Evolutionary conservation across 2,888 invertebrate genomes (phyloP).

Genomic region (Aplocera efformata): DNA sequence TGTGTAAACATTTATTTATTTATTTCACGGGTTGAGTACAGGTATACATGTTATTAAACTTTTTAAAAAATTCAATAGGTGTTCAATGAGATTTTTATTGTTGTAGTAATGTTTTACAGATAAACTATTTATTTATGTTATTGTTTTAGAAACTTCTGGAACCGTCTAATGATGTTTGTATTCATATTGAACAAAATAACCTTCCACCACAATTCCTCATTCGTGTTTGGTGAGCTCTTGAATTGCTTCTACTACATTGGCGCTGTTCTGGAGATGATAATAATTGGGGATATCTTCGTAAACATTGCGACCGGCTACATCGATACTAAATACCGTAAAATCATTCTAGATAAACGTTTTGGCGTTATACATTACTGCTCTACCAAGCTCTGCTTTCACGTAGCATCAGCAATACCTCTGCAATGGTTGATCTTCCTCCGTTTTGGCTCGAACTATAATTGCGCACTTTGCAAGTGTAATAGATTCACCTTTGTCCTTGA

Average conservation of each 20-base stretch:
- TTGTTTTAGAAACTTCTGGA: constrained; percentile 41
- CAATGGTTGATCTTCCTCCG: constrained; percentile 34
- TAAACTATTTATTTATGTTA: not conserved
- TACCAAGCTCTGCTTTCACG: constrained; percentile 37
- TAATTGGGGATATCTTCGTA: constrained; percentile 33
- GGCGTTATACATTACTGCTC: constrained; percentile 33
- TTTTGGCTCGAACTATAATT: constrained; percentile 29
- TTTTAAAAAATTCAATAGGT: no score
- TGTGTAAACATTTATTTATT: no score
- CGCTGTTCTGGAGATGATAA: constrained; percentile 26
- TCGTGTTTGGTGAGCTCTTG: constrained; percentile 19
- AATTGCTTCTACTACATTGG: constrained; percentile 22
- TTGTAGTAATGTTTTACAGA: no score
- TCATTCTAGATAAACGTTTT: constrained; percentile 28
- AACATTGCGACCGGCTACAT: constrained; percentile 35
- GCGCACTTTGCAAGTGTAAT: constrained; percentile 31
- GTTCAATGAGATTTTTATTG: no score
- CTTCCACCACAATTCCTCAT: constrained; percentile 31
- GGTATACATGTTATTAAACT: no score
- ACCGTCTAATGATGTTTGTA: constrained; percentile 25
- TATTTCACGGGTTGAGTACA: no score
- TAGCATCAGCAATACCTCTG: constrained; percentile 35
- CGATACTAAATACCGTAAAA: constrained; percentile 21
- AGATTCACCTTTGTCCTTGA: constrained; percentile 28
- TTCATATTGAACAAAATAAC: constrained; percentile 25